Evolutionary conservation across 2,113 vertebrate species (phyloP), one percentile per base, ranked within the genome.

Genomic region (Toxostoma redivivum): DNA sequence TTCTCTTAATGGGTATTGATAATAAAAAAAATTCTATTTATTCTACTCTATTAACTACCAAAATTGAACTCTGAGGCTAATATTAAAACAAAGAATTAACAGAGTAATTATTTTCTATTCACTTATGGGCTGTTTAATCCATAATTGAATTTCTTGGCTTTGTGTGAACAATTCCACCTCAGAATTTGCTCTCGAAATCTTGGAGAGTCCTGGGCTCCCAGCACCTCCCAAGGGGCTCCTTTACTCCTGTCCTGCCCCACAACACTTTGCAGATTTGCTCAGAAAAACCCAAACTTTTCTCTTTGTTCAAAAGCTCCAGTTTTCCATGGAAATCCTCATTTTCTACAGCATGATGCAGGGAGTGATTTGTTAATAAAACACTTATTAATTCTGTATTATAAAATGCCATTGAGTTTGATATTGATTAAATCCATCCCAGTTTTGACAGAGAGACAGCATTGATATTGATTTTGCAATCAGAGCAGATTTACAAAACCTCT

Each of bases 401-500:
- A 86, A 76, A 69, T 57, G 25, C 31, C 33, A 60, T 15, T 23
- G 40, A 33, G 30, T 86, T 71, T 42, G 61, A 35, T 96, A 95
- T 81, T 31, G 86, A 90, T 67, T 30, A 40, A 48, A 74, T 40
- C 27, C 89, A 64, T 37, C 76, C 77, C 67, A 30, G 42, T 80
- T 90, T 50, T 96, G 74, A 89, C 48, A 82, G 66, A 85, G 44
- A 93, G 37, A 79, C 40, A 69, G 28, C 61, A 30, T n/a, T 69
- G 67, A 37, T 65, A 80, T 78, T 93, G 94, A 96, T 94, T 97
- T 94, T 57, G 51, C 81, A 76, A 95, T 95, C 37, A 81, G 44
- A 80, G 88, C 76, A 90, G 86, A 94, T 77, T 62, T n/a, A 86
- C 56, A 64, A 23, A 70, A 27, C 69, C 81, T 96, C 67, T 51